Percentiles rank a stretch among this genome's conserved stretches.
phyloP scores from a whole-genome alignment of 2,113 vertebrate species.

The Clarias magur region DNA sequence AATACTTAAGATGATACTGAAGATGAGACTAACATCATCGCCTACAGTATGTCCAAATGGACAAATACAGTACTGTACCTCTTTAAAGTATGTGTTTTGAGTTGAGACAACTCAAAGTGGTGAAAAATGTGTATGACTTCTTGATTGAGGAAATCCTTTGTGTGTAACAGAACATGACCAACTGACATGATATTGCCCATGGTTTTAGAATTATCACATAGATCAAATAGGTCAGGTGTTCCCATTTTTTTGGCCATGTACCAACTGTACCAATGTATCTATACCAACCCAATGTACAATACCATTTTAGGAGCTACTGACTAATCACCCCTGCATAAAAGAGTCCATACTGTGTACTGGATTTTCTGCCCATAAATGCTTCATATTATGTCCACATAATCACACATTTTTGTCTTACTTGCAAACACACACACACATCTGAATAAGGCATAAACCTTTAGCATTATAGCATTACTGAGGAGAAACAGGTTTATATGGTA shows the following conservation, averaged over 20 bases:
- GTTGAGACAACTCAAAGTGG: not conserved
- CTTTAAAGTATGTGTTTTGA: not conserved
- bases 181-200: not conserved
- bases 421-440: too few relatives aligned
- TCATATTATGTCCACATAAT: not conserved
- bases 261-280: not conserved
- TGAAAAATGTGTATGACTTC: not conserved
- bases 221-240: not conserved
- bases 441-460: not conserved
- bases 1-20: not conserved
- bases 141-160: not conserved
- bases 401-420: not conserved
- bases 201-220: not conserved
- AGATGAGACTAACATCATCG: not conserved
- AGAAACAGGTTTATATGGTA: conserved; percentile 8
- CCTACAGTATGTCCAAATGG: not conserved
- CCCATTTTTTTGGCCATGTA: not conserved
- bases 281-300: not conserved
- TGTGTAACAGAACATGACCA: not conserved
- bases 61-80: not conserved
- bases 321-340: not conserved
- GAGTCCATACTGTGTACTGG: not conserved
- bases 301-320: not conserved
- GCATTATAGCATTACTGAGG: not conserved
- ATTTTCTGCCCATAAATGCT: not conserved